phyloP scores from a whole-genome alignment of 2,113 vertebrate genomes.

The Synodontis membranacea region DNA sequence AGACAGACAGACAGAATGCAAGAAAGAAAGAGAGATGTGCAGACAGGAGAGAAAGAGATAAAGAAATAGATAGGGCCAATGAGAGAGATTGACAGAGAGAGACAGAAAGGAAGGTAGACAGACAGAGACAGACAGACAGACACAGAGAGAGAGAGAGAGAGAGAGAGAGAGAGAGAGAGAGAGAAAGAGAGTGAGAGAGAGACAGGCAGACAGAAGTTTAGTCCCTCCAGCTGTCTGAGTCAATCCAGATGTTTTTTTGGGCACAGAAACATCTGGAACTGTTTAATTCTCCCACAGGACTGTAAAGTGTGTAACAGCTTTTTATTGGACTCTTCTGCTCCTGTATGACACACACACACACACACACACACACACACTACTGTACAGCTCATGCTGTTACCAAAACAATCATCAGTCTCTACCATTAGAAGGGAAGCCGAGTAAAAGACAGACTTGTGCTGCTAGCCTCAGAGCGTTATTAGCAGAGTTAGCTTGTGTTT shows the following conservation, averaged over 20 bases:
- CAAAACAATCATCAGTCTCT: background rate
- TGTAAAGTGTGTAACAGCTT: conserved; percentile 58
- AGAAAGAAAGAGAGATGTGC: too few relatives aligned
- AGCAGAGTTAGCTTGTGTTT: background rate
- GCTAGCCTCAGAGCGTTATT: background rate
- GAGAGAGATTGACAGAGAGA: background rate
- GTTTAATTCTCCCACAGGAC: conserved; percentile 65
- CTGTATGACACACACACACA: conserved; percentile 43
- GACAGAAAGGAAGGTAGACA: background rate
- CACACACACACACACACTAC: conserved; percentile 32
- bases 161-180: background rate
- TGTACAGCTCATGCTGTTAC: conserved; percentile 34
- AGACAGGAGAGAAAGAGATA: background rate
- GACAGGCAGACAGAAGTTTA: conserved; percentile 31
- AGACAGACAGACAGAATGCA: background rate
- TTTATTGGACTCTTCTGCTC: conserved; percentile 52
- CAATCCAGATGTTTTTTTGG: conserved; percentile 66
- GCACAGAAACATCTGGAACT: conserved; percentile 64
- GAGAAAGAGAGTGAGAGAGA: background rate
- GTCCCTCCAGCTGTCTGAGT: conserved; percentile 57
- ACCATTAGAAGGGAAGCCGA: background rate
- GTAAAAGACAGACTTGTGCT: background rate
- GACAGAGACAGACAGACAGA: background rate
- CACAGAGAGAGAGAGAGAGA: too few relatives aligned
- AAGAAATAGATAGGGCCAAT: too few relatives aligned